Base-by-base conservation (phyloP, 2,888 invertebrate genomes). In the Tenthredo scrophulariae region DNA sequence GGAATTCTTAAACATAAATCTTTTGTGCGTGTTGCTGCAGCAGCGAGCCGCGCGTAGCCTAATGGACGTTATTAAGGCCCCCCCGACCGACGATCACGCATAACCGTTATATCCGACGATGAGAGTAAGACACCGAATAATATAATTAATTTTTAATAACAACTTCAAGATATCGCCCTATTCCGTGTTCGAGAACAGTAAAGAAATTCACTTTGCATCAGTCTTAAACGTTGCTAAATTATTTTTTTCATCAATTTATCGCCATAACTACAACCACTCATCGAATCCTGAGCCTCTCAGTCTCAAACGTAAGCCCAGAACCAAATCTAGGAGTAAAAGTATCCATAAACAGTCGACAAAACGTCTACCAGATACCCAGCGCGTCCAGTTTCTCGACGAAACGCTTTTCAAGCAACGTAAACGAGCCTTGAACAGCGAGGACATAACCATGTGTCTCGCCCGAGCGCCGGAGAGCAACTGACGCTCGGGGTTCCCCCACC, bases 1-100 rank as follows among this genome's bases (percentile, higher is more conserved):
- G 58, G 80, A 62, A 62, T 62, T 80, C 62, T 62, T 62, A 62
- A 80, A 80, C 80, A 80, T 80, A 80, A 80, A 80, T 80, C 80
- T 80, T 80, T 80, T 80, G 80, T 80, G 80, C 80, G 80, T 80
- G 80, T 50, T 46, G 54, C 43, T 37, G 77, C 77, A 22, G 22
- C 40, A 46, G 29, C 22, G 85, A 84, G 86, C 84, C 86, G 84
- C 85, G 72, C 85, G 65, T 82, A 86, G 79, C 58, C 84, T 84
- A 72, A 84, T 58, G 72, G 58, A n/a, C 43, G 72, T 74, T 84
- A 67, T 72, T 72, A 84, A 72, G 50, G 43, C 67, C 58, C 62
- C 29, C 62, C 33, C 4, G 15, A 18, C 54, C 58, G 22, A 62
- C 58, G 80, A 80, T 80, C 80, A 58, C 40, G 40, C 33, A 62